Conservation (phyloP, 2,888 invertebrate genomes). For the Xestia sexstrigata region DNA sequence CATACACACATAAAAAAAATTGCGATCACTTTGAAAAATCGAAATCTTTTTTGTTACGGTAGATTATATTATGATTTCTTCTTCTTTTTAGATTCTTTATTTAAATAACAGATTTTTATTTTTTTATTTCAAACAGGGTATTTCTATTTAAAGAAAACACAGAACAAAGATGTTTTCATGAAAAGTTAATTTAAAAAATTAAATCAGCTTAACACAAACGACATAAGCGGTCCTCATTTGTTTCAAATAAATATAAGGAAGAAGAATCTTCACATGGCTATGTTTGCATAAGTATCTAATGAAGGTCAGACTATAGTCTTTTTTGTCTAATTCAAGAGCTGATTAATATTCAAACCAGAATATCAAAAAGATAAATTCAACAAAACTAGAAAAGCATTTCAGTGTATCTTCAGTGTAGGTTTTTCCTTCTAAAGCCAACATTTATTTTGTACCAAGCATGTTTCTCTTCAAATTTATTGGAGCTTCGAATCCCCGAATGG, state of each 20-base stretch:
- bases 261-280: background rate
- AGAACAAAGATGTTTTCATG: no score
- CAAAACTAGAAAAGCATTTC: conserved; percentile 3
- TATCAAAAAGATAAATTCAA: background rate
- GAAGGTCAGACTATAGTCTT: background rate
- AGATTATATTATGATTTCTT: no score
- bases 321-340: background rate
- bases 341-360: conserved; percentile 1
- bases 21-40: no score
- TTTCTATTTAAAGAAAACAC: no score
- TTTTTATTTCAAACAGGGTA: no score
- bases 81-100: no score
- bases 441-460: conserved; percentile 29
- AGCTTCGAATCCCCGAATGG: conserved; percentile 21
- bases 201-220: no score
- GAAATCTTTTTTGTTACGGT: no score
- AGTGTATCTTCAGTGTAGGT: conserved; percentile 10
- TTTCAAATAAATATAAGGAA: background rate
- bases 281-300: background rate
- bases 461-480: conserved; percentile 29
- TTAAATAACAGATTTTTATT: no score
- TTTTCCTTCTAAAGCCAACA: conserved; percentile 19
- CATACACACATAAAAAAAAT: no score
- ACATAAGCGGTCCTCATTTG: background rate
- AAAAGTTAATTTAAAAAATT: no score